Conservation (phyloP, 2,797 vertebrate species). For the Moxostoma hubbsi region DNA sequence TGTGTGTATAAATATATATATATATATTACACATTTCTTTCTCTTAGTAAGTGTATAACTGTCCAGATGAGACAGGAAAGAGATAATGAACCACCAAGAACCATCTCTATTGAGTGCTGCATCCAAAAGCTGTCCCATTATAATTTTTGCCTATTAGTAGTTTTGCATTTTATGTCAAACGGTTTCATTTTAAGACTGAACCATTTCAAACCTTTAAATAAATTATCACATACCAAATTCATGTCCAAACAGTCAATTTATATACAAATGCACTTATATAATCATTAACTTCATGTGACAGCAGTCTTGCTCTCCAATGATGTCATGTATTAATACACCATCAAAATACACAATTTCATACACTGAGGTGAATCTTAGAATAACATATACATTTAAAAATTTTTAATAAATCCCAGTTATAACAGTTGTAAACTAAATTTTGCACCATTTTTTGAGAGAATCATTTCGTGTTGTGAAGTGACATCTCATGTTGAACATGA, state of each 20-base stretch:
- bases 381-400: background rate
- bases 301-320: background rate
- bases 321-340: background rate
- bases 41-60: background rate
- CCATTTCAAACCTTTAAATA: background rate
- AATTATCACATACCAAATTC: background rate
- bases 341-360: slow-evolving; percentile 3
- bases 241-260: background rate
- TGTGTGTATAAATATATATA: too few relatives aligned
- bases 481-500: background rate
- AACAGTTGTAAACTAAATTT: slow-evolving; percentile 5
- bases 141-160: too few relatives aligned
- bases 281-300: slow-evolving; percentile 2
- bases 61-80: background rate
- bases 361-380: background rate
- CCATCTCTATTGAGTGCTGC: too few relatives aligned
- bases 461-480: background rate
- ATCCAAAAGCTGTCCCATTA: background rate
- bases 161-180: too few relatives aligned
- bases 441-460: slow-evolving; percentile 13
- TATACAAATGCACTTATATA: background rate
- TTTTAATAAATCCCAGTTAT: background rate
- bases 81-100: background rate
- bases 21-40: background rate
- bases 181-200: background rate